Conservation (phyloP, 2,888 invertebrate genomes). For the Apotomis turbidana region DNA sequence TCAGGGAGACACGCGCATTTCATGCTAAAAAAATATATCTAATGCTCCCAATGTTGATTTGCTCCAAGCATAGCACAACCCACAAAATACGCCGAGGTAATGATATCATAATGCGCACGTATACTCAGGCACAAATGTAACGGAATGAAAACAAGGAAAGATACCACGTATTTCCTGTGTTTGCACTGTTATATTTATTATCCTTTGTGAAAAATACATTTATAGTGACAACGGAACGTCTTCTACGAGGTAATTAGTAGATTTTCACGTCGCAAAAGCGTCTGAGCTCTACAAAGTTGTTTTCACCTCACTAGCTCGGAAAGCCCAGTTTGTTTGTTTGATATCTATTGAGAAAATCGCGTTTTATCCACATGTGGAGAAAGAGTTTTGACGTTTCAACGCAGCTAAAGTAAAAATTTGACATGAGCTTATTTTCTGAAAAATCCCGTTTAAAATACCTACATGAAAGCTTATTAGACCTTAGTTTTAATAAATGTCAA, state of each 20-base stretch:
- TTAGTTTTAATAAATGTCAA: too few relatives aligned
- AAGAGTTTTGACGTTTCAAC: too few relatives aligned
- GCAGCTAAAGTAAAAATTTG: too few relatives aligned
- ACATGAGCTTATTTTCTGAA: too few relatives aligned
- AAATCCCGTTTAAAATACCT: too few relatives aligned
- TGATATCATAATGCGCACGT: background rate
- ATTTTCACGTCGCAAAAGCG: slow-evolving; percentile 6
- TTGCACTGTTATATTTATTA: background rate
- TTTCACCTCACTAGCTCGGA: too few relatives aligned
- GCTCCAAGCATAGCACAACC: background rate
- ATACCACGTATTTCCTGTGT: background rate
- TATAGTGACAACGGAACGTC: slow-evolving; percentile 12
- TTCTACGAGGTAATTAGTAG: slow-evolving; percentile 23
- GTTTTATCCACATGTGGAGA: too few relatives aligned
- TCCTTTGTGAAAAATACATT: background rate
- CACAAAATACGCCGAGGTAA: background rate
- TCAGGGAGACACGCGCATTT: too few relatives aligned
- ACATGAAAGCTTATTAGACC: too few relatives aligned
- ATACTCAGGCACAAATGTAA: background rate
- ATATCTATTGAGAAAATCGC: too few relatives aligned
- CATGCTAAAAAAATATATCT: background rate
- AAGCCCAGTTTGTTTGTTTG: too few relatives aligned
- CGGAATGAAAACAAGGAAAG: background rate
- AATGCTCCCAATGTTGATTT: background rate
- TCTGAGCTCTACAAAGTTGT: slow-evolving; percentile 23